These are phyloP conservation scores for Latrodectus hesperus DNA, from an alignment of 2,888 invertebrate genomes.

Conservation along the genomic window DNA sequence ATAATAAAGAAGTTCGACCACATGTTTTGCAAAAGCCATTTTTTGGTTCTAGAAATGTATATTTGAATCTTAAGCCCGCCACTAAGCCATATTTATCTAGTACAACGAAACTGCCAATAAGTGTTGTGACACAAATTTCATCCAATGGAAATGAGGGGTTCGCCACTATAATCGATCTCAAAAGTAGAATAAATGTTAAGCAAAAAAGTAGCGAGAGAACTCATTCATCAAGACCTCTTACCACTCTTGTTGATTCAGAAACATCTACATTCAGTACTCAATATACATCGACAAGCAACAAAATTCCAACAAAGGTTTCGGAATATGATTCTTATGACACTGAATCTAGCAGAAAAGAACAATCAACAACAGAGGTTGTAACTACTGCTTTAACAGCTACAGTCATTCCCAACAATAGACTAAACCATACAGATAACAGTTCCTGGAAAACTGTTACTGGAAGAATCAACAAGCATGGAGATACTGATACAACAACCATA, in stretches of 20 bases:
- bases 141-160: background rate
- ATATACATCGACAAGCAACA: background rate
- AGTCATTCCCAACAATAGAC: background rate
- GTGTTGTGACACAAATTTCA: background rate
- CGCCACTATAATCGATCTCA: background rate
- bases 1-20: background rate
- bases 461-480: background rate
- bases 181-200: background rate
- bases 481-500: background rate
- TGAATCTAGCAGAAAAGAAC: background rate
- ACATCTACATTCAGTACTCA: background rate
- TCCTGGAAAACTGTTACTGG: background rate
- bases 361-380: background rate
- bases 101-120: background rate
- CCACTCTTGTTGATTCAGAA: background rate
- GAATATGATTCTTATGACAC: background rate
- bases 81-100: conserved; percentile 38
- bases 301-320: background rate
- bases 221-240: background rate
- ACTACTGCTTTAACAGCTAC: background rate
- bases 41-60: background rate
- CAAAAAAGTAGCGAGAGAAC: background rate
- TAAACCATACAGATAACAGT: too few species aligned
- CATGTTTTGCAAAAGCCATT: background rate
- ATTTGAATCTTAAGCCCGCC: conserved; percentile 41